Evolutionary conservation across 2,888 invertebrate species (phyloP).

Genomic region (Meloe dianella): DNA sequence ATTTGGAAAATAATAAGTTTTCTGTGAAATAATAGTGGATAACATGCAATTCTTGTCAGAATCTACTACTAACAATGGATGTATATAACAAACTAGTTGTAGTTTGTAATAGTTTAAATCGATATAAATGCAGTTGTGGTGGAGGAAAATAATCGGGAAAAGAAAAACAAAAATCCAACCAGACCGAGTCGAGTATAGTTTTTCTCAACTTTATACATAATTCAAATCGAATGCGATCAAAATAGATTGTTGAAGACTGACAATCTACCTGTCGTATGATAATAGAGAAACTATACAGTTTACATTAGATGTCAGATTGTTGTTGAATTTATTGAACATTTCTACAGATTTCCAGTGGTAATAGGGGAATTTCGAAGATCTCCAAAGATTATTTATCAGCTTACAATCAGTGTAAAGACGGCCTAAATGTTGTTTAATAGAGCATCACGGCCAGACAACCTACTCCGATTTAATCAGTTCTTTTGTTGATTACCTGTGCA

Average conservation of each 20-base stretch:
- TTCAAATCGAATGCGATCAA: neutral
- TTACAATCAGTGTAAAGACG: no score
- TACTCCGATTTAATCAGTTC: neutral
- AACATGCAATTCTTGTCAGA: constrained; percentile 11
- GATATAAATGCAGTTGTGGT: neutral
- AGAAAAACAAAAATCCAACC: neutral
- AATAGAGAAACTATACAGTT: neutral
- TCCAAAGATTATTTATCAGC: no score
- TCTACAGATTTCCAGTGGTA: no score
- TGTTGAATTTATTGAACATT: neutral
- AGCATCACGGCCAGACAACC: constrained; percentile 2
- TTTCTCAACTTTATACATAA: neutral
- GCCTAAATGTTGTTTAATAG: neutral
- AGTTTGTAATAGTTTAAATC: neutral
- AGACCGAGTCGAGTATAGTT: neutral
- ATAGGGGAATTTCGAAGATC: no score
- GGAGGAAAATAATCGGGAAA: neutral
- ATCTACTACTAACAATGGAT: no score
- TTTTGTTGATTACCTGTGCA: neutral
- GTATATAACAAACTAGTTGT: no score
- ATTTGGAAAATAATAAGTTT: constrained; percentile 7
- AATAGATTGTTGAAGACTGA: neutral
- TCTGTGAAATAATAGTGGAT: neutral
- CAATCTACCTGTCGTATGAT: neutral
- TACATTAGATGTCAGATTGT: neutral